Evolutionary conservation across 2,888 invertebrate species (phyloP), one percentile per base, ranked within the genome.

Genomic region (Alloplasta piceator): DNA sequence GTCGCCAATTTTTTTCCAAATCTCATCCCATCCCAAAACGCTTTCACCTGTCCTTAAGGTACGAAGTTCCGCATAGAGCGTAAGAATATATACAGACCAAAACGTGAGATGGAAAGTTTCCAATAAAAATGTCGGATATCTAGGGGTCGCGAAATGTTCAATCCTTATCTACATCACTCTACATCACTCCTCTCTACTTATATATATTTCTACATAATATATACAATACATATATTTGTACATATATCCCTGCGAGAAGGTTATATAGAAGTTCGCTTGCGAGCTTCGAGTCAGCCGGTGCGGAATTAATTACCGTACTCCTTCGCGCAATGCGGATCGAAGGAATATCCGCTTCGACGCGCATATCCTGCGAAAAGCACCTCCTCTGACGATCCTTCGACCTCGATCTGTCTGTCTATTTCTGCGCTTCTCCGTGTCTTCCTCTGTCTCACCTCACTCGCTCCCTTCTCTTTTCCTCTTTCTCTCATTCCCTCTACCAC

Each of bases 221-320:
- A 55, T 43, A 12, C 26, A 26, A 26, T 55, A 55, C 41, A 56
- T 7, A 43, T 10, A 43, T n/a, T n/a, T n/a, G n/a, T 52, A 10
- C 7, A 55, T 38, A 14, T 16, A 71, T 10, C 10, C 39, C 50
- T 16, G 64, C 14, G 71, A 60, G 26, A 50, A 72, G 78, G 66
- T 26, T 26, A 26, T 26, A 55, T 67, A 72, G 60, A 55, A 55
- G 75, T 67, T 71, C 78, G 60, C 70, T 58, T 66, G 66, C 56
- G 76, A 63, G 55, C 64, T 78, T 71, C 71, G 78, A 82, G 66
- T 78, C 78, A 82, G 80, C 56, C 72, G 78, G 68, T 50, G 74
- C 70, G 79, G 84, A 86, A 87, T 87, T 88, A 88, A 88, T 88
- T 87, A 88, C 84, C 86, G 83, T 85, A 75, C 85, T 84, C 83